Evolutionary conservation across 2,113 vertebrate species (phyloP), one percentile per base, ranked within the genome.

Genomic region (Mus pahari): DNA sequence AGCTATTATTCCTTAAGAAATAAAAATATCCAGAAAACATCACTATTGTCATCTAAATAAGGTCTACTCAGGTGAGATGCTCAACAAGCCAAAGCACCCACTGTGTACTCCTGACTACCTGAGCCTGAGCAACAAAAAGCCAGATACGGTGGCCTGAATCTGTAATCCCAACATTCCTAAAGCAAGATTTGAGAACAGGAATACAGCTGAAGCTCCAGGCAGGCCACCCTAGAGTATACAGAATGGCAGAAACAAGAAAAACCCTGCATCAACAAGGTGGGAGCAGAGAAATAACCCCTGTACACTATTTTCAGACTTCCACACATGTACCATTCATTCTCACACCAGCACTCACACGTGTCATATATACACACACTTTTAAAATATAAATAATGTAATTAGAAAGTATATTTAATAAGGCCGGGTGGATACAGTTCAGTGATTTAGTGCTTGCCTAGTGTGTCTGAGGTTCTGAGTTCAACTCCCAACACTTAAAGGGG

Each of bases 21-120:
- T 42, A 86, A 96, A 73, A 73, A 39, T 68, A 86, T 50, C 86
- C 79, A 81, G 77, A 45, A 60, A 33, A 68, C 55, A 89, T 81
- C 73, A 70, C 90, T 55, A 64, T 6, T 79, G 45, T 91, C 53
- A 93, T 55, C 62, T 55, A 77, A 53, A 64, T 62, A 73, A n/a
- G 79, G 26, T 33, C 31, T 42, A 24, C n/a, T 17, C 2, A 11
- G 53, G 53, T 58, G 53, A 81, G 33, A 33, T 11, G 55, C 48
- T 79, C 50, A 79, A 53, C 79, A 60, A 39, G 3, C n/a, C 33
- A 36, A 81, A 81, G 78, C 36, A 22, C 7, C 13, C 20, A 53
- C 31, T 10, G 31, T 79, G 31, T 19, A n/a, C n/a, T 55, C 9
- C 78, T 81, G 50, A 58, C 22, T 20, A 39, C 79, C 53, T 8